Percentiles rank a stretch among this genome's conserved stretches.
Evolutionary conservation across 2,797 vertebrate species (phyloP).

Genomic region (Etheostoma perlongum): DNA sequence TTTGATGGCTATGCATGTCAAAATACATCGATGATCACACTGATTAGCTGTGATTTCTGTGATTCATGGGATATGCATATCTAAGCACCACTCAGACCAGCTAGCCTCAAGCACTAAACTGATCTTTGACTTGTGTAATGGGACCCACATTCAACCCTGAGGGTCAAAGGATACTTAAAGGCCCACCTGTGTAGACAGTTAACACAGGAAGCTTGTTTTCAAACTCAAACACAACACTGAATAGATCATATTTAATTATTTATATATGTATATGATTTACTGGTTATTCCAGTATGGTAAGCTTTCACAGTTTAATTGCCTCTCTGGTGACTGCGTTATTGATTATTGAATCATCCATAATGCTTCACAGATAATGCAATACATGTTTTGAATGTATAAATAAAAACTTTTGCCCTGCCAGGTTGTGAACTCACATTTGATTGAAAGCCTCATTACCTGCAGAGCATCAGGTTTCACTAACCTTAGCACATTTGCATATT

Average conservation of each 20-base stretch:
- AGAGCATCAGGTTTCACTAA: neutral
- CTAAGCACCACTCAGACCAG: constrained; percentile 65
- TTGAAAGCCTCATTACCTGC: neutral
- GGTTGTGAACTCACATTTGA: constrained; percentile 2
- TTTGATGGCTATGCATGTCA: constrained; percentile 1
- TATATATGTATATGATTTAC: neutral
- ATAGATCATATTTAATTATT: constrained; percentile 24
- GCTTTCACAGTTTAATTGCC: neutral
- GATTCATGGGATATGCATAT: constrained; percentile 72
- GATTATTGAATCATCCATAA: constrained; percentile 11
- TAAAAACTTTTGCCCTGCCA: constrained; percentile 4
- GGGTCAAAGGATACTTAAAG: constrained; percentile 68
- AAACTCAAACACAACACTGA: constrained; percentile 44
- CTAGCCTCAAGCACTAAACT: constrained; percentile 73
- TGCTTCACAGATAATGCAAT: neutral
- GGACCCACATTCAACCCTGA: constrained; percentile 61
- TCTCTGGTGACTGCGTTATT: constrained; percentile 12
- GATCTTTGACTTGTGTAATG: constrained; percentile 79
- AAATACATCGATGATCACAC: constrained; percentile 37
- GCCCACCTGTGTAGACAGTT: constrained; percentile 83
- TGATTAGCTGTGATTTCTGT: constrained; percentile 55
- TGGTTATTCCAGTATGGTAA: neutral
- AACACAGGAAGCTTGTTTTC: constrained; percentile 68
- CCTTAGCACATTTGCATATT: neutral
- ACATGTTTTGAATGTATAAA: constrained; percentile 10